phyloP scores from a whole-genome alignment of 2,888 invertebrate genomes.

The Drosophila kambysellisi region DNA sequence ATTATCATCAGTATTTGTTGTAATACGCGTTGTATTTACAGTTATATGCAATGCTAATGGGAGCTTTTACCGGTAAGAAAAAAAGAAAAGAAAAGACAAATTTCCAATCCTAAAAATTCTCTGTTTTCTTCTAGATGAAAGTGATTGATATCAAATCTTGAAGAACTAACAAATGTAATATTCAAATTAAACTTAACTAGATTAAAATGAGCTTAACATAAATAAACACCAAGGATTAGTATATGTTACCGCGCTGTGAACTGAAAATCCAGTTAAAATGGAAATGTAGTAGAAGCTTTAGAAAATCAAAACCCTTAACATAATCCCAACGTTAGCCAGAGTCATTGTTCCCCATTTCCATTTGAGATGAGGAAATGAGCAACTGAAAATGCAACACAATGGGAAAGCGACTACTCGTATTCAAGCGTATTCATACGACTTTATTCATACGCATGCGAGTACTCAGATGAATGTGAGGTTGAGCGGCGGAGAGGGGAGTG shows the following conservation, averaged over 20 bases:
- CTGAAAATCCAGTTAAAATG: conserved; percentile 1
- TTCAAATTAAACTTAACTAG: background rate
- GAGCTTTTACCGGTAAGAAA: background rate
- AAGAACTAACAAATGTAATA: background rate
- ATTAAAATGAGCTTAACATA: background rate
- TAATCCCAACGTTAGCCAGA: conserved; percentile 12
- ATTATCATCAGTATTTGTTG: background rate
- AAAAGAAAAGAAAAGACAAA: background rate
- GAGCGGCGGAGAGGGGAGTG: background rate
- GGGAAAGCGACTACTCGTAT: conserved; percentile 17
- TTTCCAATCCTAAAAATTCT: background rate
- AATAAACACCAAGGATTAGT: background rate
- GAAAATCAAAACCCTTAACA: background rate
- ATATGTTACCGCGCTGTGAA: background rate
- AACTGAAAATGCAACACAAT: conserved; percentile 36
- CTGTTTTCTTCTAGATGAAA: background rate
- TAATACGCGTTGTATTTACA: background rate
- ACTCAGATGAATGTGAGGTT: conserved; percentile 14
- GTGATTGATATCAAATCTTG: background rate
- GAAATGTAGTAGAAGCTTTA: conserved; percentile 1
- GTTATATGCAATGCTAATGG: too few species aligned
- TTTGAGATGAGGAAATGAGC: conserved; percentile 13
- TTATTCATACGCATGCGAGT: conserved; percentile 6
- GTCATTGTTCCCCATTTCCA: conserved; percentile 15
- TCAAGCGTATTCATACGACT: background rate